Percentiles rank a stretch among this genome's conserved stretches.
phyloP scores from a whole-genome alignment of 2,113 vertebrate genomes.

The Takifugu flavidus region DNA sequence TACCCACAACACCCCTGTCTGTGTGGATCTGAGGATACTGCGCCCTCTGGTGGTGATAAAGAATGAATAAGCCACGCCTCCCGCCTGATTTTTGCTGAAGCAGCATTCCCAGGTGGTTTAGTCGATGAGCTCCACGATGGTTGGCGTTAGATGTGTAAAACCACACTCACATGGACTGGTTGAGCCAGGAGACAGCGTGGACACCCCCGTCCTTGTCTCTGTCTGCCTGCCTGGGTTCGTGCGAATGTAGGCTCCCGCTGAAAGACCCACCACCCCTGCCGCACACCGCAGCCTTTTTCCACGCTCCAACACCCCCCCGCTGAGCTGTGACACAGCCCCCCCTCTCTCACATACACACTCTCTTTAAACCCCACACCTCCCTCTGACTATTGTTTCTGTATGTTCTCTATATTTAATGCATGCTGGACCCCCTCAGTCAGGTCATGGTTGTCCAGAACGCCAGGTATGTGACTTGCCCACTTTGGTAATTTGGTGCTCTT shows the following conservation, averaged over 20 bases:
- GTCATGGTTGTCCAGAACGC: slow-evolving; percentile 99
- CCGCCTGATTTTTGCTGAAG: neutral
- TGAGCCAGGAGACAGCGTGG: slow-evolving; percentile 19
- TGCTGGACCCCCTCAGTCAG: slow-evolving; percentile 90
- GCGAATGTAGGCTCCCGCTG: too few relatives aligned
- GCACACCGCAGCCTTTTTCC: slow-evolving; percentile 9
- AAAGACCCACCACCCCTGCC: slow-evolving; percentile 18
- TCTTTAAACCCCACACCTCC: slow-evolving; percentile 58
- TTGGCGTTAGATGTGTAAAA: slow-evolving; percentile 35
- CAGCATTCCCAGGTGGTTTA: too few relatives aligned
- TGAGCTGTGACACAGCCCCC: slow-evolving; percentile 9
- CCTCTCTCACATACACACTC: slow-evolving; percentile 27
- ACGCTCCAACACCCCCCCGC: neutral
- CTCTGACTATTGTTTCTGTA: slow-evolving; percentile 77
- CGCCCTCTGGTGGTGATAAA: too few relatives aligned
- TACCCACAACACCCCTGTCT: too few relatives aligned
- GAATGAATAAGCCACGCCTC: too few relatives aligned
- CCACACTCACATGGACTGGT: slow-evolving; percentile 11
- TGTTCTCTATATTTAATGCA: slow-evolving; percentile 78
- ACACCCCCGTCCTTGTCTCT: neutral
- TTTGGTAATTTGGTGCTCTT: slow-evolving; percentile 54
- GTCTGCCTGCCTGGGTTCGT: too few relatives aligned
- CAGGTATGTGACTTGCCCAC: slow-evolving; percentile 81
- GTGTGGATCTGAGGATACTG: too few relatives aligned
- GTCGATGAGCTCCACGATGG: neutral